Base-by-base conservation (phyloP, 30 jellyfish, hydroid and myxozoan genomes). In the Hydractinia symbiolongicarpus region DNA sequence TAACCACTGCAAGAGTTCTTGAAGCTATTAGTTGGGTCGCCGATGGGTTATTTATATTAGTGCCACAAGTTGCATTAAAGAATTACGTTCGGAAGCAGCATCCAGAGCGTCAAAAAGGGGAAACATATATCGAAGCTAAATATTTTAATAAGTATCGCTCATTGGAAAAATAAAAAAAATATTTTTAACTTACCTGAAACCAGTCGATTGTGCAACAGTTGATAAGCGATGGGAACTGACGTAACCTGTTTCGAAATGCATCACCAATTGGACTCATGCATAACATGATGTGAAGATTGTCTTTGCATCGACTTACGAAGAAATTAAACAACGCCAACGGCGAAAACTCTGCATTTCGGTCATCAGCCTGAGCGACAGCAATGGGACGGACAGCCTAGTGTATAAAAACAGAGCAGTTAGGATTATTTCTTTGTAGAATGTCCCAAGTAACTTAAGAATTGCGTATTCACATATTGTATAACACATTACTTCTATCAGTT, bases 211-310 rank as follows among this genome's bases (percentile, higher is more conserved):
- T 91, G 79, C 98, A 91, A 78, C 98, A 91, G 79, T 86, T 91
- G 92, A 91, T 91, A 6, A 91, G 85, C 50, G 98, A 91, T 6
- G 98, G 98, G 61, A 91, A 91, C 76, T 91, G 96, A n/a, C 98
- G 77, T 73, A 91, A 77, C 62, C 98, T 72, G 87, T 87, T 86
- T 66, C 95, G 76, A 67, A 91, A 91, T 50, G 96, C 96, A 60
- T 79, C 96, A 20, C 98, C 98, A 75, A 91, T 91, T 4, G 98
- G 98, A 62, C 98, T 91, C 98, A 91, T 91, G 88, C 98, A 91
- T 7, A 91, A 85, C 86, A 91, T 80, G 16, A 86, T 91, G 66
- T 91, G 98, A 51, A 91, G 85, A 55, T 91, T 91, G 83, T 91
- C 96, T 76, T 82, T 81, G 54, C 98, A 91, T 49, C 98, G 95